A percentile compares a stretch with the other conserved stretches of the same genome.
Conservation (phyloP, 1,140 invertebrate species). For the Drosophila pseudoananassae region DNA sequence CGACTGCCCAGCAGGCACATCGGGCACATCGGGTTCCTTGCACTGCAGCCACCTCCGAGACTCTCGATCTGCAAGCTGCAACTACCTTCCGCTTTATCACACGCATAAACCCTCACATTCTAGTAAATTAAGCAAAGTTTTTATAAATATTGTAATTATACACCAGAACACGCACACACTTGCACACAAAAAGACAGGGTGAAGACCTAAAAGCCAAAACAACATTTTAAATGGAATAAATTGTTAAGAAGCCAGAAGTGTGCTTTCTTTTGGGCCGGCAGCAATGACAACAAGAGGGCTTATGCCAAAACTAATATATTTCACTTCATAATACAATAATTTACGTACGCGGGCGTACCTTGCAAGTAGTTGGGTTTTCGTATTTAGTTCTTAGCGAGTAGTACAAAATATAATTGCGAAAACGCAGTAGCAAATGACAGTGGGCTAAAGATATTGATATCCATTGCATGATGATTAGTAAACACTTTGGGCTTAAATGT, state of each 20-base stretch:
- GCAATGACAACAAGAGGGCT: conserved; percentile 25
- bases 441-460: conserved; percentile 24
- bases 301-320: conserved; percentile 79
- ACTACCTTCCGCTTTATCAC: conserved; percentile 37
- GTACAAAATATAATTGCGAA: conserved; percentile 47
- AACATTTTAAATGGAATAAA: conserved; percentile 61
- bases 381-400: conserved; percentile 54
- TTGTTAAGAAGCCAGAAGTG: conserved; percentile 34
- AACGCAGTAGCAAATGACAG: conserved; percentile 41
- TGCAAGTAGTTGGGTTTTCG: conserved; percentile 51
- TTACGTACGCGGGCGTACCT: conserved; percentile 47
- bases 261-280: conserved; percentile 4
- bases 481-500: conserved; percentile 70
- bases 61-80: conserved; percentile 51
- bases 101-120: conserved; percentile 68
- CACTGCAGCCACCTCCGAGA: conserved; percentile 67
- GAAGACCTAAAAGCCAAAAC: conserved; percentile 68
- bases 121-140: conserved; percentile 72
- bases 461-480: conserved; percentile 75
- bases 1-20: background rate
- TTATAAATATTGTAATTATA: conserved; percentile 80
- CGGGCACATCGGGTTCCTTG: conserved; percentile 20
- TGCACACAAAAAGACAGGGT: conserved; percentile 81
- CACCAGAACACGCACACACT: conserved; percentile 58
- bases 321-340: conserved; percentile 79